Evolutionary conservation across 92 coral and sea anemone genomes (phyloP).

Genomic region (Anthopleura xanthogrammica): DNA sequence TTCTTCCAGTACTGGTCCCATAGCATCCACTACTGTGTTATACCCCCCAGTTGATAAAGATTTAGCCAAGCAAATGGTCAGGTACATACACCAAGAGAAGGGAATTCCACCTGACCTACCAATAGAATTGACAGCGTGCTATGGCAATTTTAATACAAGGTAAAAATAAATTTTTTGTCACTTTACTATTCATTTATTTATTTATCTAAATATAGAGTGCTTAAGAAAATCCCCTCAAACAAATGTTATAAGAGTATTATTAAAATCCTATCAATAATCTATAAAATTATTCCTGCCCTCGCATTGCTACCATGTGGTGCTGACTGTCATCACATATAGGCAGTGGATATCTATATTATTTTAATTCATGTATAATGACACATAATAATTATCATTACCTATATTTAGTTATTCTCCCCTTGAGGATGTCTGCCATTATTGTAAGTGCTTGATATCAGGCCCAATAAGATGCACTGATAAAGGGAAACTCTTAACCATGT

Average conservation of each 20-base stretch:
- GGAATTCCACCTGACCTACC: conserved; percentile 28
- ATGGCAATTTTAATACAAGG: not conserved
- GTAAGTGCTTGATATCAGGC: not conserved
- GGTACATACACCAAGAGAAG: conserved; percentile 10
- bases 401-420: not conserved
- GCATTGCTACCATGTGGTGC: too few relatives aligned
- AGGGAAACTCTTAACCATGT: not conserved
- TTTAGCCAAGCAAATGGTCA: conserved; percentile 13
- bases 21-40: not conserved
- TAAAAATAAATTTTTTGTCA: not conserved
- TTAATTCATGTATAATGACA: too few relatives aligned
- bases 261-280: too few relatives aligned
- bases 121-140: conserved; percentile 4
- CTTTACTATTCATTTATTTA: not conserved
- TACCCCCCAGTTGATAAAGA: conserved; percentile 28
- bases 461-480: not conserved
- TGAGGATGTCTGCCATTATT: not conserved
- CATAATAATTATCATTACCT: not conserved
- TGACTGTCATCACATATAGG: too few relatives aligned
- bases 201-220: not conserved
- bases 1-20: not conserved
- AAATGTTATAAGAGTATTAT: not conserved
- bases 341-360: too few relatives aligned
- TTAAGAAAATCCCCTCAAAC: not conserved
- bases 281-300: too few relatives aligned